Base-by-base conservation (phyloP, 2,113 vertebrate species). In the Sceloporus tristichus region DNA sequence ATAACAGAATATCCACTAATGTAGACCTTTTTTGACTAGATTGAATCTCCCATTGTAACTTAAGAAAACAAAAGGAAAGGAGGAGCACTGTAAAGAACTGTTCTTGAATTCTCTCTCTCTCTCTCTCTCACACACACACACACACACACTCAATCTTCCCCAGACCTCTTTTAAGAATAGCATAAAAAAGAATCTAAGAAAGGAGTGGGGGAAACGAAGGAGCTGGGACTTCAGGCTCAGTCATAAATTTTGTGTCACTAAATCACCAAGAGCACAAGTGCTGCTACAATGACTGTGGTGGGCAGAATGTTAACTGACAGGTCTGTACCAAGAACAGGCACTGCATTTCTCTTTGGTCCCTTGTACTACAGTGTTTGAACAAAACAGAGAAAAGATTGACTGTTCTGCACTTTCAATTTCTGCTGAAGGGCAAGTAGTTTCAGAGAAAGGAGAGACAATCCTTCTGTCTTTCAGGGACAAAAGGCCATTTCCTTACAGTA, bases 241-340 rank as follows among this genome's bases (percentile, higher is more conserved):
- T 91, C 84, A 93, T 84, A 76, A 78, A 84, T 85, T 62, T 86
- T 79, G n/a, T 92, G 85, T 90, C 92, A 90, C 74, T 40, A 42
- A 85, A 87, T 87, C 62, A 62, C 79, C 86, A 88, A 1, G 0
- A 91, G 76, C 82, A 70, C 54, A 56, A 38, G 65, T 21, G 0
- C 0, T 71, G 0, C 0, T 68, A 5, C 7, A 38, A 53, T n/a
- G 75, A 27, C 81, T 71, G 83, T 84, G 85, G 79, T 34, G 1
- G 79, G 82, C 84, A 82, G 78, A 86, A 86, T 5, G 14, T 1
- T 48, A 88, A 68, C 66, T 74, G 84, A 73, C 0, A 0, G 8
- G 40, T 76, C 85, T 4, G 0, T 74, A n/a, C 54, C 40, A 70
- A n/a, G 73, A 80, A n/a, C 9, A 59, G 27, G 3, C 6, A 87